A percentile compares a stretch with the other conserved stretches of the same genome.
Evolutionary conservation across 2,113 vertebrate species (phyloP).

Genomic region (Lampris megalopsis): DNA sequence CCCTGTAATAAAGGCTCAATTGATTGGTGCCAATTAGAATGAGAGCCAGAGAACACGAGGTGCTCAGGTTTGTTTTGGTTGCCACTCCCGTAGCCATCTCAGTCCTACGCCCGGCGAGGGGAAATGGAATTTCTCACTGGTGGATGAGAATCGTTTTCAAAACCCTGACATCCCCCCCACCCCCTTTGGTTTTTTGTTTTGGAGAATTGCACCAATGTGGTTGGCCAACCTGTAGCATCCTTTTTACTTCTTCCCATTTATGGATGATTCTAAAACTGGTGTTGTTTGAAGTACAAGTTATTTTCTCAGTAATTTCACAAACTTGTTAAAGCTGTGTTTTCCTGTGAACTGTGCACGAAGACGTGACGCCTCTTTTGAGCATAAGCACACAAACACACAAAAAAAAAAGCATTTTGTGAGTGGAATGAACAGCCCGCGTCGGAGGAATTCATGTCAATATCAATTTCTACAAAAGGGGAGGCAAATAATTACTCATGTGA

Average conservation of each 20-base stretch:
- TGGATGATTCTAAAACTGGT: not conserved
- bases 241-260: conserved; percentile 10
- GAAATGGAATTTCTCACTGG: conserved; percentile 39
- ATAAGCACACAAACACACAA: not conserved
- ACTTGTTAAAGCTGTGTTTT: not conserved
- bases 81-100: conserved; percentile 12
- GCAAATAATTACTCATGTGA: conserved; percentile 56
- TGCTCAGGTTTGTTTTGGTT: conserved; percentile 64
- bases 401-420: conserved; percentile 17
- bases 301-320: not conserved
- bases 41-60: conserved; percentile 54
- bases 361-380: conserved; percentile 3
- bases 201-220: not conserved
- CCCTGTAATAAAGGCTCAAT: conserved; percentile 71
- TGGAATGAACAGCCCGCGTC: not conserved
- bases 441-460: conserved; percentile 25
- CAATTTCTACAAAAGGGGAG: conserved; percentile 32
- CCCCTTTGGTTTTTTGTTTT: not conserved
- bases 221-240: conserved; percentile 6
- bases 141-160: conserved; percentile 21
- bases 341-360: not conserved
- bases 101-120: not conserved
- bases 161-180: not conserved
- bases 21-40: conserved; percentile 72
- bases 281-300: not conserved